phyloP scores from a whole-genome alignment of 2,888 invertebrate species.

The Archips crataeganus region DNA sequence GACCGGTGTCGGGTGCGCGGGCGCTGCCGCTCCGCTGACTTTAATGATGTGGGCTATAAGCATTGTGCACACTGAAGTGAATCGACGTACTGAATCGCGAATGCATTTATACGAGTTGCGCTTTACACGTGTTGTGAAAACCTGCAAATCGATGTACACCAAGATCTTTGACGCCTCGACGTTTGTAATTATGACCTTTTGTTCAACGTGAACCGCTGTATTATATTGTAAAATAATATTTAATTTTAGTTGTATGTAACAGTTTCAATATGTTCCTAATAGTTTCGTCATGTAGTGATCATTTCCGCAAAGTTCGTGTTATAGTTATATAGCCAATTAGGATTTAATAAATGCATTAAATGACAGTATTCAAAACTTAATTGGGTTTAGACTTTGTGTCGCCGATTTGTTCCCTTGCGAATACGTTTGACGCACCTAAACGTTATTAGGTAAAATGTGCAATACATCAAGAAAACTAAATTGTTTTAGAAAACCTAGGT shows the following conservation, averaged over 20 bases:
- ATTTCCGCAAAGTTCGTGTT: slow-evolving; percentile 67
- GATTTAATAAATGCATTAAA: slow-evolving; percentile 50
- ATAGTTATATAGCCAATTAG: slow-evolving; percentile 60
- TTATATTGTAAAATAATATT: slow-evolving; percentile 77
- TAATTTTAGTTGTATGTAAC: slow-evolving; percentile 77
- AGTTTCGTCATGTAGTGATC: slow-evolving; percentile 73
- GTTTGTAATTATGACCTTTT: slow-evolving; percentile 29
- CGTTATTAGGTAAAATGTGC: slow-evolving; percentile 69
- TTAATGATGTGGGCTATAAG: slow-evolving; percentile 49
- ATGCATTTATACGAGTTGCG: slow-evolving; percentile 41
- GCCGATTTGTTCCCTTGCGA: slow-evolving; percentile 42
- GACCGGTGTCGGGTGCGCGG: slow-evolving; percentile 45
- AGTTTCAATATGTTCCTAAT: slow-evolving; percentile 83
- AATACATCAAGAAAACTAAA: slow-evolving; percentile 73
- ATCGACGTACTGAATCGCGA: slow-evolving; percentile 43
- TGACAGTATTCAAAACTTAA: slow-evolving; percentile 51
- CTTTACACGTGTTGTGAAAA: slow-evolving; percentile 42
- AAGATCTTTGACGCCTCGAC: slow-evolving; percentile 25
- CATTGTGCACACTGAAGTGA: slow-evolving; percentile 55
- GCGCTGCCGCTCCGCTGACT: slow-evolving; percentile 47
- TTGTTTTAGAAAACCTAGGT: slow-evolving; percentile 64
- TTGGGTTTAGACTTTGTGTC: slow-evolving; percentile 47
- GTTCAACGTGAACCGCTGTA: slow-evolving; percentile 49
- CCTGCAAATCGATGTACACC: slow-evolving; percentile 32
- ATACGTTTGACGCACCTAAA: slow-evolving; percentile 49